Conservation (phyloP, 2,888 invertebrate genomes). For the Hipparchia sbordonii region DNA sequence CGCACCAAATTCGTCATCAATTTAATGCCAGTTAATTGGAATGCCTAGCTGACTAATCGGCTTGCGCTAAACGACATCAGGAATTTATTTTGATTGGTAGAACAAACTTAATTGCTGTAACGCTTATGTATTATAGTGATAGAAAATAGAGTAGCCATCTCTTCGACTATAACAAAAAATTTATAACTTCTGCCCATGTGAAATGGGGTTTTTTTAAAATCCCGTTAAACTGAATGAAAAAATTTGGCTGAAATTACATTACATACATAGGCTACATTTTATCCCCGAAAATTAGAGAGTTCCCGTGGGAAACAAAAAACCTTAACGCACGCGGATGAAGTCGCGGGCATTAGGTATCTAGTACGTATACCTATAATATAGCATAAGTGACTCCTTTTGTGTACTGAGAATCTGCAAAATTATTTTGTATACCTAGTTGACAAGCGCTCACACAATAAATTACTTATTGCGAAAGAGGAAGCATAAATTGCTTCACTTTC, state of each 20-base stretch:
- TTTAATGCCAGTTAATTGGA: conserved; percentile 49
- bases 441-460: conserved; percentile 12
- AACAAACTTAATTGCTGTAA: conserved; percentile 66
- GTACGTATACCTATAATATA: too few species aligned
- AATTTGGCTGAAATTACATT: too few species aligned
- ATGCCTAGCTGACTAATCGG: conserved; percentile 58
- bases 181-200: too few species aligned
- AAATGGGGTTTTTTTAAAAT: too few species aligned
- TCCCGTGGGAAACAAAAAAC: too few species aligned
- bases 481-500: conserved; percentile 51
- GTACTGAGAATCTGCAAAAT: not conserved
- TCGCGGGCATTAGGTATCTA: too few species aligned
- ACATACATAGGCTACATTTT: too few species aligned
- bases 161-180: not conserved
- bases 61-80: conserved; percentile 51
- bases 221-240: too few species aligned
- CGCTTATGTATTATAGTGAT: not conserved
- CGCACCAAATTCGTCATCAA: conserved; percentile 51
- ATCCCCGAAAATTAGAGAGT: too few species aligned
- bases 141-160: conserved; percentile 1
- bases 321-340: too few species aligned
- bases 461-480: conserved; percentile 47
- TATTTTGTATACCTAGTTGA: conserved; percentile 2
- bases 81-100: conserved; percentile 66
- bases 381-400: too few species aligned